These are phyloP conservation scores for Vipera ursinii DNA, from an alignment of 2,797 vertebrate species.

Conservation along the genomic window DNA sequence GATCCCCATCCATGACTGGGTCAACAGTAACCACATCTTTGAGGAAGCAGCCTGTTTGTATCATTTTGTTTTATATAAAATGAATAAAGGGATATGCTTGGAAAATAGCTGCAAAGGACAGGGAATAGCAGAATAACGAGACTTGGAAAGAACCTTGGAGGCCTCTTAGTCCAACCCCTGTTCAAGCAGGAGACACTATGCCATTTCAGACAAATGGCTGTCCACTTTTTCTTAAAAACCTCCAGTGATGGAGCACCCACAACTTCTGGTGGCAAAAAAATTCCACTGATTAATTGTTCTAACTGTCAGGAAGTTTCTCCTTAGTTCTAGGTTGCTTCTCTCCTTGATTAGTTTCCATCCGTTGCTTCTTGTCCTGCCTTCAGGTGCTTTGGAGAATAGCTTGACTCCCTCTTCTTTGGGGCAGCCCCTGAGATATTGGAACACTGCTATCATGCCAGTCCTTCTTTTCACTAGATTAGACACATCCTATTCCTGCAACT, in stretches of 20 bases:
- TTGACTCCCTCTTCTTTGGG: not conserved
- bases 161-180: not conserved
- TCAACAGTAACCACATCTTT: not conserved
- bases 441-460: not conserved
- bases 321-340: not conserved
- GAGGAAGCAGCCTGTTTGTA: not conserved
- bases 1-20: not conserved
- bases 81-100: not conserved
- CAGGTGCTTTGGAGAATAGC: not conserved
- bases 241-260: not conserved
- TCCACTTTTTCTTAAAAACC: not conserved
- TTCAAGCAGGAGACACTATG: not conserved
- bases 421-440: not conserved
- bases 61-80: not conserved
- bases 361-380: not conserved
- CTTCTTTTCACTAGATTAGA: not conserved
- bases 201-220: not conserved
- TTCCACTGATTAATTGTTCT: not conserved
- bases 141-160: not conserved
- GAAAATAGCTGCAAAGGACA: not conserved
- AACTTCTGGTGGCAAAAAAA: not conserved
- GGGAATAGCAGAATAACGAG: not conserved
- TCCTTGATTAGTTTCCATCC: not conserved
- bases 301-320: not conserved
- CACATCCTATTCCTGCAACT: not conserved